These are phyloP conservation scores for Prorops nasuta DNA, from an alignment of 1,140 invertebrate genomes.

Conservation along the genomic window DNA sequence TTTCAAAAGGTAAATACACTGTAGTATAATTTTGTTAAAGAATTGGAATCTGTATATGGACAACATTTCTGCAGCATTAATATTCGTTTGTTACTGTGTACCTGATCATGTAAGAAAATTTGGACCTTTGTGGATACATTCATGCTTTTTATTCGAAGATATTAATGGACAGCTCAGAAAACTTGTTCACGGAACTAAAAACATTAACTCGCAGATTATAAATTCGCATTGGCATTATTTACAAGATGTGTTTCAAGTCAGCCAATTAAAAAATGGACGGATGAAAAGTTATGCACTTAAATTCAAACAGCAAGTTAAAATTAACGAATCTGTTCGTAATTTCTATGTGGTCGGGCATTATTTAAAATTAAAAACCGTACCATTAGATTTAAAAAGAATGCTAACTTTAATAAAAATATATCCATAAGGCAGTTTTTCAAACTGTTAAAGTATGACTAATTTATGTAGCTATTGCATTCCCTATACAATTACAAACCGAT, in stretches of 20 bases:
- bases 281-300: background rate
- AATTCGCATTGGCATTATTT: background rate
- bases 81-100: slow-evolving; percentile 1
- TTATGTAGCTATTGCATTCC: background rate
- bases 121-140: background rate
- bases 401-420: background rate
- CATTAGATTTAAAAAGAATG: background rate
- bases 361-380: background rate
- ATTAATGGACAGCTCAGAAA: background rate
- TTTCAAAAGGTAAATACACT: background rate
- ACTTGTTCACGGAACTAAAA: background rate
- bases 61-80: slow-evolving; percentile 13
- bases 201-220: background rate
- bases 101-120: background rate
- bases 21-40: background rate
- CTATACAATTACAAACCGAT: background rate
- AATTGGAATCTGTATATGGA: slow-evolving; percentile 6
- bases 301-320: background rate
- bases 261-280: background rate
- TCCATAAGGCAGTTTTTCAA: background rate
- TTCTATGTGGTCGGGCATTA: background rate
- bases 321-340: background rate
- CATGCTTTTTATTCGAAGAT: background rate
- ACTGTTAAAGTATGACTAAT: background rate
- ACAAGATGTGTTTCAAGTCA: background rate